Evolutionary conservation across 2,888 invertebrate genomes (phyloP).

Genomic region (Drosophila suboccidentalis): DNA sequence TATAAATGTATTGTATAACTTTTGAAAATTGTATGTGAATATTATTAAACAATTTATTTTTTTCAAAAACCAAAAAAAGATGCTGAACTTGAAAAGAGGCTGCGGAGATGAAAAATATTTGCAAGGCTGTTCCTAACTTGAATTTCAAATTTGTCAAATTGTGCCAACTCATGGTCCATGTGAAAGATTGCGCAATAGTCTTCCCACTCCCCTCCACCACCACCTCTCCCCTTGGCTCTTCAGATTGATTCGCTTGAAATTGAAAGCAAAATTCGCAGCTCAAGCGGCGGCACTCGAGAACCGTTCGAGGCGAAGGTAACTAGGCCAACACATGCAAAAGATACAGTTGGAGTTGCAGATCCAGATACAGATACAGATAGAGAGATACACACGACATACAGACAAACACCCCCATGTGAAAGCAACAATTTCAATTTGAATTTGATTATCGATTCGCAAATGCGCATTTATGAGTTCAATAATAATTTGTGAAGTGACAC

Average conservation of each 20-base stretch:
- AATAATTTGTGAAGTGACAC: conserved; percentile 65
- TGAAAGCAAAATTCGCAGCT: conserved; percentile 63
- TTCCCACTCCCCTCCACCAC: neutral
- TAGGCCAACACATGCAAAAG: conserved; percentile 57
- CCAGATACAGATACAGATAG: conserved; percentile 36
- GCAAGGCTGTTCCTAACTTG: conserved; percentile 41
- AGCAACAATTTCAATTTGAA: conserved; percentile 41
- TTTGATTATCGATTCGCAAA: conserved; percentile 49
- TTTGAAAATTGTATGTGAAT: conserved; percentile 35
- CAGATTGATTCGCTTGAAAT: conserved; percentile 30
- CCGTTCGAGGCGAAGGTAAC: conserved; percentile 72
- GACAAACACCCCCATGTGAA: conserved; percentile 44
- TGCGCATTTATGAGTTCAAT: conserved; percentile 54
- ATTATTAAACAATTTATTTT: conserved; percentile 36
- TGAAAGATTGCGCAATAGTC: conserved; percentile 53
- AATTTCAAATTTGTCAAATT: conserved; percentile 34
- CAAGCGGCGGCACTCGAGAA: conserved; percentile 68
- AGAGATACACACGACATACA: conserved; percentile 6
- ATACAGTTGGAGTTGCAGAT: conserved; percentile 27
- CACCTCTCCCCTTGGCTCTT: too few species aligned
- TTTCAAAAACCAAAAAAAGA: conserved; percentile 29
- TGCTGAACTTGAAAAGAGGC: conserved; percentile 58
- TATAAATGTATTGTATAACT: conserved; percentile 36
- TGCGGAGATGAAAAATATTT: conserved; percentile 11
- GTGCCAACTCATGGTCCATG: conserved; percentile 49